Percentiles rank a stretch among this genome's conserved stretches.
phyloP scores from a whole-genome alignment of 1,140 invertebrate genomes.

The Zophobas morio region DNA sequence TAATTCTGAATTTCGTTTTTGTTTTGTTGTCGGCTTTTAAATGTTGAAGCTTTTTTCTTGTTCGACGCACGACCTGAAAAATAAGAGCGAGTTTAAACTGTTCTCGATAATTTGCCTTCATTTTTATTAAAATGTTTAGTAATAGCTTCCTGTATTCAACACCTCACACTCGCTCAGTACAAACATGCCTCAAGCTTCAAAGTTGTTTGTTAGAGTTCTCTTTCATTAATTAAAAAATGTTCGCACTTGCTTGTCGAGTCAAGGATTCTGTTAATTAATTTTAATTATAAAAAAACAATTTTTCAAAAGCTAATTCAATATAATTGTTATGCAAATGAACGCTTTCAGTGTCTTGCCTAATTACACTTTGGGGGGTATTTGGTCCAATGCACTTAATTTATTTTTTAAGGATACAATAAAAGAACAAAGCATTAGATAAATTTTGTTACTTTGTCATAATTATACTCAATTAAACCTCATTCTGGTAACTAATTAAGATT shows the following conservation, averaged over 20 bases:
- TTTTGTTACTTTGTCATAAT: conserved; percentile 9
- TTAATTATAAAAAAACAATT: not conserved
- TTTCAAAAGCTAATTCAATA: not conserved
- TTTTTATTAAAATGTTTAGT: too few species aligned
- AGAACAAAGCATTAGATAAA: conserved; percentile 5
- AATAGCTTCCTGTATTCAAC: too few species aligned
- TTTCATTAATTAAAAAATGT: not conserved
- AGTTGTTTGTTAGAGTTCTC: too few species aligned
- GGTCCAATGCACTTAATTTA: conserved; percentile 4
- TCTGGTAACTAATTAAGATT: conserved; percentile 14
- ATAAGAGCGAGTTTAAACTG: too few species aligned
- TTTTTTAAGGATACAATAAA: not conserved
- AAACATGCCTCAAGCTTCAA: too few species aligned
- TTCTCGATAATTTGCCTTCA: too few species aligned
- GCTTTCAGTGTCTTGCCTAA: conserved; percentile 10
- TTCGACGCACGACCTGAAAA: too few species aligned
- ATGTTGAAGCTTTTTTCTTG: too few species aligned
- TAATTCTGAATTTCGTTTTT: too few species aligned
- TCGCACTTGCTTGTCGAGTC: not conserved
- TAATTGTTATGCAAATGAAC: conserved; percentile 16
- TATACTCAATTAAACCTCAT: conserved; percentile 18
- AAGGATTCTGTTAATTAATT: not conserved
- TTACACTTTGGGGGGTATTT: conserved; percentile 8
- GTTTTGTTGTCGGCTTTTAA: too few species aligned
- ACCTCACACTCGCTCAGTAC: too few species aligned